Base-by-base conservation (phyloP, 2,888 invertebrate species). In the Protophormia terraenovae region DNA sequence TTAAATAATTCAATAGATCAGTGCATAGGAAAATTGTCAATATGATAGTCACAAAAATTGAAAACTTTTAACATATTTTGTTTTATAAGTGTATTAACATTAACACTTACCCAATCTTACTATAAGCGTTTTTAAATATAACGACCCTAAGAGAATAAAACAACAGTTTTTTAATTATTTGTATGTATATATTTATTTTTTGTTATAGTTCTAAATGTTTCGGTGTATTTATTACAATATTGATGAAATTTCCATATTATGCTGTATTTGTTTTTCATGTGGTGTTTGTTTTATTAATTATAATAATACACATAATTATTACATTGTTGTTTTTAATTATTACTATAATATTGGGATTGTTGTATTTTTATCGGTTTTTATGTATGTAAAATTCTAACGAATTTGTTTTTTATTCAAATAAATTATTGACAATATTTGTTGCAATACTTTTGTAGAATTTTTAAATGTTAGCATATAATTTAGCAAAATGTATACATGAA, bases 181-280 rank as follows among this genome's bases (percentile, higher is more conserved):
- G 19, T 45, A 45, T 14, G 60, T 60, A 16, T 47, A 62, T 64
- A 41, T 80, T 58, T 41, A 58, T 53, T 53, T 55, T 75, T 58
- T 71, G 32, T 66, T 83, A 62, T 78, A 72, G 55, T 67, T 83
- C 64, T 76, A 75, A 80, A 77, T 72, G 60, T 75, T 75, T 75
- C 60, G 67, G 78, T 69, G 78, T 83, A 60, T 73, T 77, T 72
- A 38, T 77, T 83, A 83, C 78, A 84, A 50, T 53, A 76, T 64
- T 84, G 60, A 71, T 73, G 45, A 16, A 45, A 47, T 75, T 50
- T 58, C 47, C 22, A 38, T 72, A 45, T n/a, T 35, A 45, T 62
- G 45, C 16, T 55, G 45, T 29, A 45, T 62, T 64, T 45, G 2
- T 16, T 69, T 67, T 24, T 8, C n/a, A 58, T 27, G 55, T 64